Conservation (phyloP, 2,113 vertebrate genomes). For the Podarcis raffonei region DNA sequence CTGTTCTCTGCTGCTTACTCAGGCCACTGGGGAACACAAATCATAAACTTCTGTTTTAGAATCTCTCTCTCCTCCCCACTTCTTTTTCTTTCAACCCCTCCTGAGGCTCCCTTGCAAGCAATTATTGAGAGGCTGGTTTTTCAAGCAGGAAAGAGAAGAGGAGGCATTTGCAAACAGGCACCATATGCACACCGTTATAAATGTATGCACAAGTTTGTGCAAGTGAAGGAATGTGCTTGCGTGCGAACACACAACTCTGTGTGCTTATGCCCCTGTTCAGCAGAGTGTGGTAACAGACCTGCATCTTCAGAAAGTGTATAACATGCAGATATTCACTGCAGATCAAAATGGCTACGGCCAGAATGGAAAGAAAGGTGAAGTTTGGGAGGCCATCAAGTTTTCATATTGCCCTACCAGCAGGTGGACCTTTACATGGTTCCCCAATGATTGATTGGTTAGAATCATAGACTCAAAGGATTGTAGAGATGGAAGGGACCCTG, state of each 20-base stretch:
- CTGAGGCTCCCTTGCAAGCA: neutral
- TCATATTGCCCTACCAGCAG: neutral
- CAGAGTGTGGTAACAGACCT: neutral
- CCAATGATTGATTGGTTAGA: no score
- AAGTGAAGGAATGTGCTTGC: no score
- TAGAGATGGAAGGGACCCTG: no score
- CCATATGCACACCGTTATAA: neutral
- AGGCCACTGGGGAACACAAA: neutral
- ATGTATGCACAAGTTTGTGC: neutral
- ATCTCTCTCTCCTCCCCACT: neutral
- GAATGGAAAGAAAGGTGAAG: neutral
- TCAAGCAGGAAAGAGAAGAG: conserved; percentile 10
- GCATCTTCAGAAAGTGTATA: neutral
- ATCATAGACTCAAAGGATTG: no score
- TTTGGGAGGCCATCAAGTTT: neutral
- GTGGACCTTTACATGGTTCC: neutral
- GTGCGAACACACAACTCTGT: neutral
- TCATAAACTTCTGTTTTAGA: neutral
- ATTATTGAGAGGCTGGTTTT: neutral
- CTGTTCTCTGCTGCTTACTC: conserved; percentile 13
- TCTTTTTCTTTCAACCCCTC: neutral
- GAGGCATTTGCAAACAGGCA: neutral
- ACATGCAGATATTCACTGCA: neutral
- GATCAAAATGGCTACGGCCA: neutral
- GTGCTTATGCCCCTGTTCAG: neutral